Evolutionary conservation across 1,140 invertebrate species (phyloP).

Genomic region (Nymphalis io): DNA sequence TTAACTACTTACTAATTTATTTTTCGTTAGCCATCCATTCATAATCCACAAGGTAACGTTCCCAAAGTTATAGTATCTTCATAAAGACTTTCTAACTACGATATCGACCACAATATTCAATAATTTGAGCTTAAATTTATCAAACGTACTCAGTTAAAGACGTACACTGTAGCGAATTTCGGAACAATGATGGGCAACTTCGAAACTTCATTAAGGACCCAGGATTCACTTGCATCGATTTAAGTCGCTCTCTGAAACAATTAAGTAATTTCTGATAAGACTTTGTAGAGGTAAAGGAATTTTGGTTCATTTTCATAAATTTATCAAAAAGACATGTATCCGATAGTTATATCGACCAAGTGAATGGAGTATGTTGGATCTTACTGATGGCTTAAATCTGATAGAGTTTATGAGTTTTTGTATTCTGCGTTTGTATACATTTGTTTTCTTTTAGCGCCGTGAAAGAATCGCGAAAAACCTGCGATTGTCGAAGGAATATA

Average conservation of each 20-base stretch:
- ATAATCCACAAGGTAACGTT: too few relatives aligned
- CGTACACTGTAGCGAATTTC: conserved; percentile 42
- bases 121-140: conserved; percentile 29
- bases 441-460: too few relatives aligned
- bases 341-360: too few relatives aligned
- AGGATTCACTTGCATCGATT: conserved; percentile 51
- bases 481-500: too few relatives aligned
- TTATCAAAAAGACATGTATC: neutral
- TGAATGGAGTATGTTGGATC: too few relatives aligned
- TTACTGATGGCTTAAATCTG: too few relatives aligned
- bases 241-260: conserved; percentile 47
- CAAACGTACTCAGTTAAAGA: conserved; percentile 18
- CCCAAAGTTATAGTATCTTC: too few relatives aligned
- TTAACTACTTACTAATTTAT: too few relatives aligned
- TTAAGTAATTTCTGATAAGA: conserved; percentile 4
- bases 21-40: too few relatives aligned
- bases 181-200: conserved; percentile 46
- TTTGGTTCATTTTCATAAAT: neutral
- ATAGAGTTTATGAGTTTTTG: too few relatives aligned
- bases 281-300: neutral
- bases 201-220: conserved; percentile 66
- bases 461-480: too few relatives aligned
- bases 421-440: too few relatives aligned
- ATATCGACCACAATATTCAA: conserved; percentile 17
- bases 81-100: neutral